A percentile compares a stretch with the other conserved stretches of the same genome.
Conservation (phyloP, 1,140 invertebrate genomes). For the Magallana ariakensis region DNA sequence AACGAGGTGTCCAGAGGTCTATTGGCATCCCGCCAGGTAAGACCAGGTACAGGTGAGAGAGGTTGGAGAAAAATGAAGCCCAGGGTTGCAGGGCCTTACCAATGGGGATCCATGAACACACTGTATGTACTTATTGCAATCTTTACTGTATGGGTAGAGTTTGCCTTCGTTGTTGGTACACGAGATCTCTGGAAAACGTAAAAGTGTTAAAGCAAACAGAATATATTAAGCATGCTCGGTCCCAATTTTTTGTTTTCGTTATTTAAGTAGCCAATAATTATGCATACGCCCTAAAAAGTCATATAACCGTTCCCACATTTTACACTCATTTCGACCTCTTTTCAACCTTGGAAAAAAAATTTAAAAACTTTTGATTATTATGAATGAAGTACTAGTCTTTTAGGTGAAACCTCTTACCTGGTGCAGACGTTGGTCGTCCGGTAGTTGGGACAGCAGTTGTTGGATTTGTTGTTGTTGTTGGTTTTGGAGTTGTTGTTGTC, state of each 20-base stretch:
- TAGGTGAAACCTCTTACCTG: neutral
- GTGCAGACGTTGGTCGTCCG: neutral
- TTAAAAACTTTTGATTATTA: no score
- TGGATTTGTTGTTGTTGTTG: neutral
- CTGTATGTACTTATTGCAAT: neutral
- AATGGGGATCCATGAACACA: neutral
- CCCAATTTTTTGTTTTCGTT: no score
- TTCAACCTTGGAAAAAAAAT: no score
- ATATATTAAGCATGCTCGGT: neutral
- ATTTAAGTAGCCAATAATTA: no score
- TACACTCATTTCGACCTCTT: no score
- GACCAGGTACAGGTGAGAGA: neutral
- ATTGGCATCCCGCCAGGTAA: neutral
- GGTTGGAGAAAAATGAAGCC: neutral
- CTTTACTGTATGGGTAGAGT: neutral
- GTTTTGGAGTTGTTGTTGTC: neutral
- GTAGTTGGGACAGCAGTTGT: neutral
- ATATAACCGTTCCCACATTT: no score
- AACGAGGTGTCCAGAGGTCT: neutral
- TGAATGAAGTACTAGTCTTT: no score
- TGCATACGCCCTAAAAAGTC: no score
- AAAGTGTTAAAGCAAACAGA: neutral
- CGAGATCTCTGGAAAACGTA: neutral
- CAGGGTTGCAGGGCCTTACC: neutral
- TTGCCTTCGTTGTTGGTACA: neutral